Evolutionary conservation across 2,888 invertebrate genomes (phyloP).

Genomic region (Exephanes ischioxanthus): DNA sequence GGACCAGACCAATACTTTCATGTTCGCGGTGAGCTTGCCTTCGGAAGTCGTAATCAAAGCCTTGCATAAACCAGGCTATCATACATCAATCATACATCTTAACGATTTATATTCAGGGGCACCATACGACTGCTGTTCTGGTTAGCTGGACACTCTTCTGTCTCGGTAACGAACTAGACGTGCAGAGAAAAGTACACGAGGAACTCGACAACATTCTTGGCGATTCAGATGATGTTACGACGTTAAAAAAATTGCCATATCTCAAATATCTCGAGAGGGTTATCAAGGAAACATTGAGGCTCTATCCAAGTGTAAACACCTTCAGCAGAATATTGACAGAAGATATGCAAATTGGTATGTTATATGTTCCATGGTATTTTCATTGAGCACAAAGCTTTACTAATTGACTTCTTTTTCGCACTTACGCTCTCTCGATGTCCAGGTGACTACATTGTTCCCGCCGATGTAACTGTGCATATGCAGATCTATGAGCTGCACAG

Average conservation of each 20-base stretch:
- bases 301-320: constrained; percentile 86
- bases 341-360: constrained; percentile 84
- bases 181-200: constrained; percentile 85
- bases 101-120: constrained; percentile 80
- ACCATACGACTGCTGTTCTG: constrained; percentile 86
- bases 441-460: not conserved
- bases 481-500: constrained; percentile 69
- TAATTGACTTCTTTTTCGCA: not conserved
- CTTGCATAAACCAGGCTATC: not conserved
- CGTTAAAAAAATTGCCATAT: constrained; percentile 84
- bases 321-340: constrained; percentile 85
- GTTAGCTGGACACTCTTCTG: no score
- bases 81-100: not conserved
- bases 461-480: not conserved
- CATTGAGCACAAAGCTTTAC: not conserved
- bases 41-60: not conserved
- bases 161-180: constrained; percentile 85
- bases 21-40: constrained; percentile 88
- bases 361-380: constrained; percentile 7
- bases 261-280: constrained; percentile 82
- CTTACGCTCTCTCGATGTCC: not conserved
- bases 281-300: constrained; percentile 87
- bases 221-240: constrained; percentile 72
- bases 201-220: constrained; percentile 68
- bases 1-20: constrained; percentile 91